Conservation (phyloP, 2,888 invertebrate genomes). For the Pristionchus fissidentatus region DNA sequence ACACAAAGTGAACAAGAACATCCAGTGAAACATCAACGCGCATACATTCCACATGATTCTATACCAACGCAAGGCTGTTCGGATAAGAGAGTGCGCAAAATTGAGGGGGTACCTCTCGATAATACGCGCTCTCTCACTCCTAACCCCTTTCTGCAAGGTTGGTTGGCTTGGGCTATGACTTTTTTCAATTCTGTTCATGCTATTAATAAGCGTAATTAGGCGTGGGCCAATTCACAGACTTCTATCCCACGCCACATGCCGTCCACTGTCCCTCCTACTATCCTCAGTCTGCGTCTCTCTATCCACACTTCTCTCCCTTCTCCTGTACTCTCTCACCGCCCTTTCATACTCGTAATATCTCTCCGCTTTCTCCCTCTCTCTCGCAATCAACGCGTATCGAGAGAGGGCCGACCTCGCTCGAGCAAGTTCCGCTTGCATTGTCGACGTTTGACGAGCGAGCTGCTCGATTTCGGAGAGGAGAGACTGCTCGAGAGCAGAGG, state of each 20-base stretch:
- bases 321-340: neutral
- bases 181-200: no score
- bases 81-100: no score
- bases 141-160: no score
- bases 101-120: no score
- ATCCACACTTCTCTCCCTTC: conserved; percentile 20
- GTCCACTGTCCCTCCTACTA: conserved; percentile 2
- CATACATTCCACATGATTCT: no score
- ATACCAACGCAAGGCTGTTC: no score
- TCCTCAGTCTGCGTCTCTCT: conserved; percentile 42
- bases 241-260: conserved; percentile 15
- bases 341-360: neutral
- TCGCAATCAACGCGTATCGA: conserved; percentile 13
- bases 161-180: no score
- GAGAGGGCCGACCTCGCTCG: conserved; percentile 40
- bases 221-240: no score
- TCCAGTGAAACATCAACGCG: no score
- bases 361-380: conserved; percentile 14
- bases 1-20: no score
- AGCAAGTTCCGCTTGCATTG: conserved; percentile 46
- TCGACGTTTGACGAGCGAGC: conserved; percentile 33
- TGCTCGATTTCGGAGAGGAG: conserved; percentile 48
- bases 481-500: conserved; percentile 45
- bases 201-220: no score
- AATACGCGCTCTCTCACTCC: no score